A percentile compares a stretch with the other conserved stretches of the same genome.
These are phyloP conservation scores for Tupaia chinensis DNA, from an alignment of 2,113 vertebrate species.

Conservation along the genomic window DNA sequence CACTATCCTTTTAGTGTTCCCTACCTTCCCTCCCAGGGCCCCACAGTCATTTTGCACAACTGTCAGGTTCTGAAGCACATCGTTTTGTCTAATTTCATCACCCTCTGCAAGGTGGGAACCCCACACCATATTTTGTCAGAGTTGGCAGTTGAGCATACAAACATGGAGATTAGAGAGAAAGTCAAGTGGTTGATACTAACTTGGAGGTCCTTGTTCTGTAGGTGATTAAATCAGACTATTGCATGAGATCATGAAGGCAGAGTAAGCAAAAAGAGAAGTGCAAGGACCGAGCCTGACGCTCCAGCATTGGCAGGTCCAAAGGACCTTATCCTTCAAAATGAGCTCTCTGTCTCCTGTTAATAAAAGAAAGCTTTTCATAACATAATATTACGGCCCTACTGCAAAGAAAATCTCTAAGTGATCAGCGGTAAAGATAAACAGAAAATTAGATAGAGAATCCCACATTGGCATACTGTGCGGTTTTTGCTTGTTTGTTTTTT, in stretches of 20 bases:
- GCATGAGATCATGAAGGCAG: too few species aligned
- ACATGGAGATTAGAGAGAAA: too few species aligned
- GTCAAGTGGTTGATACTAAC: too few species aligned
- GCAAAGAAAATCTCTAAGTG: background rate
- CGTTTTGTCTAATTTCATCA: accelerated
- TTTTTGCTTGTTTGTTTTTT: too few species aligned
- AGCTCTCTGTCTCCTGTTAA: background rate
- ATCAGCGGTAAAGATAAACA: background rate
- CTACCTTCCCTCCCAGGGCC: background rate
- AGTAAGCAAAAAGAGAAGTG: too few species aligned
- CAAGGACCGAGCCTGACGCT: too few species aligned
- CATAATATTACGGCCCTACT: accelerated
- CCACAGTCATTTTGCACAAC: accelerated
- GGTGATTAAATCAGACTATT: too few species aligned
- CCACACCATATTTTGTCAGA: background rate
- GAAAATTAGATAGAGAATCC: background rate
- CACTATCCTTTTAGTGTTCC: accelerated
- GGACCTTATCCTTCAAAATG: background rate
- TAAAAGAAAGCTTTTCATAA: background rate
- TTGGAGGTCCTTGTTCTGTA: too few species aligned
- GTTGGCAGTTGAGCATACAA: too few species aligned
- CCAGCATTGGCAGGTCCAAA: too few species aligned
- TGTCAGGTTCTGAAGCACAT: accelerated
- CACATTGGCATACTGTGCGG: accelerated
- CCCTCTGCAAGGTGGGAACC: background rate